Evolutionary conservation across 2,113 vertebrate species (phyloP), one percentile per base, ranked within the genome.

Genomic region (Odontophorus gujanensis): DNA sequence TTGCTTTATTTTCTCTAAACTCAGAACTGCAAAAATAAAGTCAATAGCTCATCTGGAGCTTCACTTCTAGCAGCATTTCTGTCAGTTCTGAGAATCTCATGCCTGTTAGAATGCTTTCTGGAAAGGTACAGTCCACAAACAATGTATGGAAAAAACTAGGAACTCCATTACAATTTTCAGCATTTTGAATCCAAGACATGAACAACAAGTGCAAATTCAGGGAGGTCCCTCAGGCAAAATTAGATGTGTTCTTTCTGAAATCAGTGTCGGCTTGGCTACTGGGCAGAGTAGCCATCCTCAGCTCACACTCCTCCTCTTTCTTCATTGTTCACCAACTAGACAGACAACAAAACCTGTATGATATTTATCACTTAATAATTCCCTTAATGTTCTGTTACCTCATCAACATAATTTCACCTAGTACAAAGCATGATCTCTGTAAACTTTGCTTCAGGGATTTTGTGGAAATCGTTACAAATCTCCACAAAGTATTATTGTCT

Each of bases 1-100:
- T 34, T 85, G 11, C 22, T 91, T 76, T 42, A 34, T 87, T 94
- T 95, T 79, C 84, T 65, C 85, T 48, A 89, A 87, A 76, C 18
- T 72, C 66, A 81, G 71, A 43, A 69, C 18, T 85, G 30, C 65
- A 90, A 63, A 87, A 90, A 76, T 22, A 47, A 61, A 80, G 17
- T 9, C 34, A 43, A 26, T 13, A 67, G 36, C 6, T 83, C 26
- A 26, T 20, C 20, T 43, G 26, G 13, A 65, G 11, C 30, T 62
- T 93, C 22, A 32, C 17, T 87, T 68, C 36, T 36, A 36, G 13
- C 53, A 58, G 18, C 10, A 36, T 32, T 89, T 92, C 51, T 78
- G 28, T 50, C 4, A 80, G 65, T 82, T 81, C 38, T 38, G 8
- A 48, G 58, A 26, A 77, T 28, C 13, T 11, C 11, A 6, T 66